Percentiles rank a stretch among this genome's conserved stretches.
Conservation (phyloP, 2,888 invertebrate genomes). For the Pristionchus entomophagus region DNA sequence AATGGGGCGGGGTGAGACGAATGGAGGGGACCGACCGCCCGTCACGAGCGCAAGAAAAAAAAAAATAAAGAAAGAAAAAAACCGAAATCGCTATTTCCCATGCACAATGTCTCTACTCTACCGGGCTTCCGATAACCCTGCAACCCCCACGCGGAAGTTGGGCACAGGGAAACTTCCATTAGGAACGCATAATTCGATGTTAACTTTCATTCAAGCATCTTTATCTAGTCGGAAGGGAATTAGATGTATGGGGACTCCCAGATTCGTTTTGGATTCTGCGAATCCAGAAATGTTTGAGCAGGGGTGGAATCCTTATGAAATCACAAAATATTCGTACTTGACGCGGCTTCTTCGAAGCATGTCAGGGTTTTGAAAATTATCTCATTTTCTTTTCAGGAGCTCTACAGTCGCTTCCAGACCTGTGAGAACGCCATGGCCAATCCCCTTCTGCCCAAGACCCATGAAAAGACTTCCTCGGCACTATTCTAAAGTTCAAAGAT, state of each 20-base stretch:
- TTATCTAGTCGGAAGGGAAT: neutral
- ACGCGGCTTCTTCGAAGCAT: neutral
- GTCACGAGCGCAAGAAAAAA: too few relatives aligned
- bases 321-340: neutral
- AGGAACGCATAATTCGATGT: neutral
- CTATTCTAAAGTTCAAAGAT: neutral
- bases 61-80: too few relatives aligned
- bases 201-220: neutral
- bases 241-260: neutral
- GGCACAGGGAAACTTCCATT: neutral
- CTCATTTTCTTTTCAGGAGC: neutral
- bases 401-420: neutral
- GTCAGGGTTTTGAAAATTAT: neutral
- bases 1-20: too few relatives aligned
- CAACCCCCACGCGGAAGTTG: neutral
- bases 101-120: neutral
- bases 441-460: neutral
- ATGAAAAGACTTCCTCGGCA: neutral
- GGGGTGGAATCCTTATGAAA: neutral
- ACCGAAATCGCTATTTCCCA: too few relatives aligned
- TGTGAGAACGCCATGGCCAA: neutral
- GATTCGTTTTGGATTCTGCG: neutral
- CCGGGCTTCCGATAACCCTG: neutral
- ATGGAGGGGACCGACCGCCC: too few relatives aligned
- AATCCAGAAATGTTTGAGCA: neutral